Percentiles rank a stretch among this genome's conserved stretches.
Evolutionary conservation across 2,797 vertebrate genomes (phyloP).

Genomic region (Choloepus didactylus): DNA sequence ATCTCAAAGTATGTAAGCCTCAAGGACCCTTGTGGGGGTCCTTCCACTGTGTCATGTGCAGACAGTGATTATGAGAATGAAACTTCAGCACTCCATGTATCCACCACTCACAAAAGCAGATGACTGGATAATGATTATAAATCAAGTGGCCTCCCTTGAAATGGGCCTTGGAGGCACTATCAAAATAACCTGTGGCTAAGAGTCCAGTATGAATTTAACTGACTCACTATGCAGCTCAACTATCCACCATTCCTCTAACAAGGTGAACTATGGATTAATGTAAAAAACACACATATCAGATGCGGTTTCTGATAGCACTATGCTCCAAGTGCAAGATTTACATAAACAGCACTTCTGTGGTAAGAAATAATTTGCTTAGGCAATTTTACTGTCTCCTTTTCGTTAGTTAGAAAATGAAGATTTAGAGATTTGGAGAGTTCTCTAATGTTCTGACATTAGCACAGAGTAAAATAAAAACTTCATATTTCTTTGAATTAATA

Average conservation of each 20-base stretch:
- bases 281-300: background rate
- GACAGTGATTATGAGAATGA: background rate
- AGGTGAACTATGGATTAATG: background rate
- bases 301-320: background rate
- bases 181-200: background rate
- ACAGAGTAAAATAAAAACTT: background rate
- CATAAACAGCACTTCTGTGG: background rate
- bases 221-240: background rate
- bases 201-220: conserved; percentile 20
- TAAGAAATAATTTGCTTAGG: conserved; percentile 58
- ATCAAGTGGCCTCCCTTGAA: background rate
- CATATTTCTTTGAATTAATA: conserved; percentile 66
- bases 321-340: background rate
- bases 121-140: background rate
- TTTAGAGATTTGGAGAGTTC: conserved; percentile 54
- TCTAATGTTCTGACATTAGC: conserved; percentile 53
- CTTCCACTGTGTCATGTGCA: background rate
- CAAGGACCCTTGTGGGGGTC: background rate
- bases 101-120: background rate
- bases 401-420: conserved; percentile 51
- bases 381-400: conserved; percentile 62
- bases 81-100: background rate
- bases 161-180: background rate
- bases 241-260: background rate
- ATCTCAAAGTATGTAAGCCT: background rate